Evolutionary conservation across 2,797 vertebrate genomes (phyloP).

Genomic region (Echeneis naucrates): DNA sequence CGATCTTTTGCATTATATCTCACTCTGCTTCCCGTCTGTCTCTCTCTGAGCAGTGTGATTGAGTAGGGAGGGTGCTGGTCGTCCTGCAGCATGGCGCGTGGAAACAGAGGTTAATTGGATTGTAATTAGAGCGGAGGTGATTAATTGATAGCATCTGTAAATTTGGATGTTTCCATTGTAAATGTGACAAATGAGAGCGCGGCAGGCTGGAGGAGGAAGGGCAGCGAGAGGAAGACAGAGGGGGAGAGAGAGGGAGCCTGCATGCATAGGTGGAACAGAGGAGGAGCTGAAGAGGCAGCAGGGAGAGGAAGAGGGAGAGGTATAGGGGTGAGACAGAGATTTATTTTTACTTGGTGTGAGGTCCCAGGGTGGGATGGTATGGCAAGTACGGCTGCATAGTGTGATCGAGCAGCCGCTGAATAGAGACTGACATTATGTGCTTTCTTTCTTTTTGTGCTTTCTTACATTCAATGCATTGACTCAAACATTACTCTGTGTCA

Average conservation of each 20-base stretch:
- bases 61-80: constrained; percentile 73
- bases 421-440: constrained; percentile 4
- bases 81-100: constrained; percentile 77
- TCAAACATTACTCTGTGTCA: constrained; percentile 7
- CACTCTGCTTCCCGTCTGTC: constrained; percentile 54
- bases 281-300: constrained; percentile 14
- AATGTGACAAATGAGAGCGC: constrained; percentile 84
- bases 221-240: constrained; percentile 52
- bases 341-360: constrained; percentile 42
- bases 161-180: constrained; percentile 88
- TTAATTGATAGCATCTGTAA: constrained; percentile 88
- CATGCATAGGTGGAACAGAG: constrained; percentile 18
- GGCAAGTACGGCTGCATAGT: constrained; percentile 32
- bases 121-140: constrained; percentile 87
- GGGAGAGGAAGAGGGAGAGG: constrained; percentile 5
- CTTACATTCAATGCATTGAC: not conserved
- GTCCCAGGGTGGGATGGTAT: constrained; percentile 8
- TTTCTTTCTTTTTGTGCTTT: too few species aligned
- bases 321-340: constrained; percentile 22
- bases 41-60: constrained; percentile 73
- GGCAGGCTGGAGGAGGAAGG: constrained; percentile 72
- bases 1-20: constrained; percentile 64
- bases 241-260: constrained; percentile 21
- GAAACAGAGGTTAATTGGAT: constrained; percentile 88
- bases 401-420: constrained; percentile 32